These are phyloP conservation scores for Pocillopora damicornis DNA, from an alignment of 64 coral and sea anemone species.

Conservation along the genomic window DNA sequence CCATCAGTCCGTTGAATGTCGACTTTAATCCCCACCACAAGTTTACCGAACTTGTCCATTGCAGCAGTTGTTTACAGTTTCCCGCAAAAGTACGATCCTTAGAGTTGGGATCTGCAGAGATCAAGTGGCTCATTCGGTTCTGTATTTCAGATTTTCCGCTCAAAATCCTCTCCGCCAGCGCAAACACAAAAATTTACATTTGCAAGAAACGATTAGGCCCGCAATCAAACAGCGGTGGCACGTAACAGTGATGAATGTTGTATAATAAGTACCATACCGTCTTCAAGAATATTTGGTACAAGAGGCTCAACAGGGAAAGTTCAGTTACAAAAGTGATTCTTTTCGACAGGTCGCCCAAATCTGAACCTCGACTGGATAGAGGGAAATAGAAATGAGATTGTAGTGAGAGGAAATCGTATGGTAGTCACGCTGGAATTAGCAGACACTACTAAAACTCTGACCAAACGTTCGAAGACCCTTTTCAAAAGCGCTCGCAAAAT, in stretches of 20 bases:
- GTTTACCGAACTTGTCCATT: slow-evolving; percentile 69
- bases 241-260: background rate
- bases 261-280: background rate
- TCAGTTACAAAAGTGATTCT: too few relatives aligned
- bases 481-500: too few relatives aligned
- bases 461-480: too few relatives aligned
- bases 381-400: too few relatives aligned
- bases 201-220: background rate
- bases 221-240: background rate
- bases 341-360: too few relatives aligned
- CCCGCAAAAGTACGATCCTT: background rate
- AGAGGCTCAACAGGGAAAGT: too few relatives aligned
- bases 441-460: too few relatives aligned
- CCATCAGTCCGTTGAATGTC: slow-evolving; percentile 79
- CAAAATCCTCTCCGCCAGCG: background rate
- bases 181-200: background rate
- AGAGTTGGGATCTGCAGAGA: background rate
- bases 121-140: background rate
- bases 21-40: slow-evolving; percentile 69
- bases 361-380: too few relatives aligned
- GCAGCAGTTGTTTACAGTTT: background rate
- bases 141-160: slow-evolving; percentile 4
- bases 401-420: too few relatives aligned
- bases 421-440: too few relatives aligned
- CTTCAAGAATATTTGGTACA: background rate